Base-by-base conservation (phyloP, 1,140 invertebrate genomes). In the Oryctes rhinoceros region DNA sequence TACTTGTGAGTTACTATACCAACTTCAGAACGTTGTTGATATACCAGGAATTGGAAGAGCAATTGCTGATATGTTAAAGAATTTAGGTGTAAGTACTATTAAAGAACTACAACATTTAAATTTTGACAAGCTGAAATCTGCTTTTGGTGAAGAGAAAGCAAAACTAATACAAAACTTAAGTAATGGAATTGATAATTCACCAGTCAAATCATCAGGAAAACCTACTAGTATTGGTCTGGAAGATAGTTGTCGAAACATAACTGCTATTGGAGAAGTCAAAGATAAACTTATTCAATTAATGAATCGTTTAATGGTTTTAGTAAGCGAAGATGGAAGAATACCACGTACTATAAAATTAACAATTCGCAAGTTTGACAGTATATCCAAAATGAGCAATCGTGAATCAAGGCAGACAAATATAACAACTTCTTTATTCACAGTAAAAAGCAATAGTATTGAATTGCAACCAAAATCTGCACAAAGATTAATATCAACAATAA, bases 21-120 rank as follows among this genome's bases (percentile, higher is more conserved):
- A 90, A 44, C 87, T 94, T 44, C 88, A 89, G 30, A 89, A 89
- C 83, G 86, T 94, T 11, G 89, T 90, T 9, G 89, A 89, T 79
- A 92, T 96, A 84, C 94, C 94, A 49, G 93, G 94, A 47, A 92
- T 96, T 82, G 94, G 94, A 0, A 89, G 90, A 67, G 92, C 92
- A 83, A 94, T 91, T 1, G 89, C 88, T 47, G 90, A 92, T 84
- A 86, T 91, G 44, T 87, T 95, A 10, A 86, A 90, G 39, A 90
- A 90, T 77, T 89, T 93, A 47, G 91, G 91, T 79, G 92, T 96
- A 80, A 88, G 87, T 74, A 91, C 90, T 10, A 90, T 95, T 4
- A 87, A 88, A 81, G 92, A 95, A 82, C 85, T 95, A 76, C 93
- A 94, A 85, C 88, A 91, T 79, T 88, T 90, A 79, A 88, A 91